Conservation (phyloP, 2,797 vertebrate species). For the Margarornis squamiger region DNA sequence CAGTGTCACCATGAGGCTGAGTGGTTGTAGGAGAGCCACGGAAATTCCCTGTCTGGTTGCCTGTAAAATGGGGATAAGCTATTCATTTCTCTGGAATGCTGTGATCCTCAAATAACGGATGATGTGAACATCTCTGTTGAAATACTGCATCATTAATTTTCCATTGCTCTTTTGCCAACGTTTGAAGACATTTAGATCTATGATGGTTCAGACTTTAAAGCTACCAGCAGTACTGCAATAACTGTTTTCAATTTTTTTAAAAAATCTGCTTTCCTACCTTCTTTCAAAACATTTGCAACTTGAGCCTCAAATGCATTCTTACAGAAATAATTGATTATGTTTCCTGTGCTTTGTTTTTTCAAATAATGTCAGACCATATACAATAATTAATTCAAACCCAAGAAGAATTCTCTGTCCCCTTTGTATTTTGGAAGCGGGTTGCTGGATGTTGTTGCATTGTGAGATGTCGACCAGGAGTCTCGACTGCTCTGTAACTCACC, state of each 20-base stretch:
- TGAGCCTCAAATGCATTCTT: background rate
- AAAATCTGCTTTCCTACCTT: background rate
- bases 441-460: background rate
- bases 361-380: background rate
- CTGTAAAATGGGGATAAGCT: constrained; percentile 9
- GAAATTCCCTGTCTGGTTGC: constrained; percentile 6
- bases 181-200: constrained; percentile 56
- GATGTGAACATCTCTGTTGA: constrained; percentile 56
- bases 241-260: background rate
- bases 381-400: background rate
- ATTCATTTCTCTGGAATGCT: constrained; percentile 31
- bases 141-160: constrained; percentile 44
- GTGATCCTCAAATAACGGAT: constrained; percentile 41
- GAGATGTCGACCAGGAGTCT: background rate
- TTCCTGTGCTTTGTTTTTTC: background rate
- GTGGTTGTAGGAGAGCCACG: background rate
- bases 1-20: background rate
- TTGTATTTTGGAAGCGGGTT: background rate
- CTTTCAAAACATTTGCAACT: background rate
- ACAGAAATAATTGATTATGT: background rate
- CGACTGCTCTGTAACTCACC: background rate
- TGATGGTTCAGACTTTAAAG: constrained; percentile 39
- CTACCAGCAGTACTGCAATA: background rate
- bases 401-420: background rate
- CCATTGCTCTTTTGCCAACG: background rate